Evolutionary conservation across 2,888 invertebrate species (phyloP), one percentile per base, ranked within the genome.

Genomic region (Acronicta leporina): DNA sequence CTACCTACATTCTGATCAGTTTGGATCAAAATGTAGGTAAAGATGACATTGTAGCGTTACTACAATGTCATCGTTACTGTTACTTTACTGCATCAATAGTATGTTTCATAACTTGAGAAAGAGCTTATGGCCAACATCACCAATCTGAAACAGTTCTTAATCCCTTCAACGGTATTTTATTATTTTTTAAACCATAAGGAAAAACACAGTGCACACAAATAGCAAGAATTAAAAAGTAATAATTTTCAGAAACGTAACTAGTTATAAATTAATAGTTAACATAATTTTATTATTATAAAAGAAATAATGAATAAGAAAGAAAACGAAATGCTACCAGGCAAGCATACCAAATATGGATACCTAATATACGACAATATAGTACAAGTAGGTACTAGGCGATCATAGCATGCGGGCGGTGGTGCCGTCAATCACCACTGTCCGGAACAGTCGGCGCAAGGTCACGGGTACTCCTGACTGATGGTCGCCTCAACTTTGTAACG

Each of bases 361-460:
- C 5, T 1, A 7, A 5, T 41, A 52, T 41, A 25, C 54, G 25
- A 56, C 62, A 53, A 67, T 56, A 50, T 48, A 66, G 51, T 45
- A 50, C 65, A 51, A 60, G 73, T n/a, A n/a, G n/a, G n/a, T 69
- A 67, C 69, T 52, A 69, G 49, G 41, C 49, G 52, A 72, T 62
- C 68, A 69, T 67, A 53, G 49, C 51, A 69, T 72, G 68, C 69
- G 73, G 68, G 69, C 62, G 62, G 52, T 72, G 68, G 56, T 69
- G 68, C 68, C 69, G 69, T 69, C 68, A 68, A 69, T 69, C 73
- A 69, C 56, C 52, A 65, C 59, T 52, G 68, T 71, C 72, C 66
- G 56, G 73, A 69, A 43, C 68, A 70, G 52, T 58, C 52, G 65
- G 68, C 48, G 59, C 67, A 69, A 72, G 68, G 68, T 67, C 69